A percentile compares a stretch with the other conserved stretches of the same genome.
Conservation (phyloP, 2,797 vertebrate genomes). For the Protosalanx chinensis region DNA sequence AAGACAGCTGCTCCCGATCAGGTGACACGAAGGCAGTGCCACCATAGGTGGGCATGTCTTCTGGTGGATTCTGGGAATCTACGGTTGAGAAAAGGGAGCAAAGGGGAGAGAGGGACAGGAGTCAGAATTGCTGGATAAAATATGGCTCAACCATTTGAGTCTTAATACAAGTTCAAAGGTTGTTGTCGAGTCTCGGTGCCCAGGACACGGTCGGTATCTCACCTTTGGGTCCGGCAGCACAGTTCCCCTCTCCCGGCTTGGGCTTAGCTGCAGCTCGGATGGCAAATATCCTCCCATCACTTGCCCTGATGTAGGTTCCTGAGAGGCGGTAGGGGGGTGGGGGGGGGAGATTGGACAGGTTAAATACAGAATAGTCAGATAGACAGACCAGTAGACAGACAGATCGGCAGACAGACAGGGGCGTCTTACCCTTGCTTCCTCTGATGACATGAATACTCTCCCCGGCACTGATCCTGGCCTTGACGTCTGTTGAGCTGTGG, state of each 20-base stretch:
- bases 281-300: conserved; percentile 93
- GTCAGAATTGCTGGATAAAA: conserved; percentile 1
- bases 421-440: conserved; percentile 84
- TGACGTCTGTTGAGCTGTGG: conserved; percentile 86
- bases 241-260: conserved; percentile 75
- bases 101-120: neutral
- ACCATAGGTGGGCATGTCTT: conserved; percentile 54
- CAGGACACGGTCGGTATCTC: neutral
- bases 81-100: conserved; percentile 22
- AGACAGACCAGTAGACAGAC: no score
- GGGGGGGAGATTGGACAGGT: neutral
- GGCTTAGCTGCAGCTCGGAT: conserved; percentile 87
- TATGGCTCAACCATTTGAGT: no score
- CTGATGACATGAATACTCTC: conserved; percentile 93
- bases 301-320: conserved; percentile 93
- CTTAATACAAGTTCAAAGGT: no score
- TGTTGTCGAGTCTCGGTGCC: no score
- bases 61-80: conserved; percentile 73
- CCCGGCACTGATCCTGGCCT: conserved; percentile 86
- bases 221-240: conserved; percentile 75
- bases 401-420: neutral
- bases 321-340: conserved; percentile 20
- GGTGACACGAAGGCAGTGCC: conserved; percentile 78
- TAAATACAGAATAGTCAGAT: no score
- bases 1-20: conserved; percentile 62